Evolutionary conservation across 1,140 invertebrate species (phyloP).

Genomic region (Nasonia longicornis): DNA sequence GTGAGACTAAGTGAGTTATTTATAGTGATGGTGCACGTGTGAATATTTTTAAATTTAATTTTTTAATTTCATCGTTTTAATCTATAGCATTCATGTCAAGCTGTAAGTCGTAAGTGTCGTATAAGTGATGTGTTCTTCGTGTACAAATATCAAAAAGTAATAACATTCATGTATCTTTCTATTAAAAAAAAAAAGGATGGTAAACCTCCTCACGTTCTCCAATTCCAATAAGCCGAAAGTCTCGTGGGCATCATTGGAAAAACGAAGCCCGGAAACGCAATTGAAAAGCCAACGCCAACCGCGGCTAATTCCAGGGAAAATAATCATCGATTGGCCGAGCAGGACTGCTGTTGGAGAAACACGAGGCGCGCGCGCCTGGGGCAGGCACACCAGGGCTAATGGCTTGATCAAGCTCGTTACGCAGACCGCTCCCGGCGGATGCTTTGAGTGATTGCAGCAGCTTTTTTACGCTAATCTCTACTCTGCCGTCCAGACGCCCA

Average conservation of each 20-base stretch:
- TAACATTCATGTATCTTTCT: neutral
- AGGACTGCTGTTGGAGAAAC: neutral
- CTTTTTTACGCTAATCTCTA: neutral
- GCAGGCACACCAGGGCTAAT: neutral
- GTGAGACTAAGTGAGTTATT: neutral
- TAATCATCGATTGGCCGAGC: neutral
- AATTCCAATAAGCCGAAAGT: conserved; percentile 8
- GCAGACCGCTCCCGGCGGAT: neutral
- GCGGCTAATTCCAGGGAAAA: neutral
- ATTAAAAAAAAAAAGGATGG: neutral
- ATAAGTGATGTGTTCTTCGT: neutral
- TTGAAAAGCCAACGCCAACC: neutral
- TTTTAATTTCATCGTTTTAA: neutral
- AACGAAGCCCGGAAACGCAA: neutral
- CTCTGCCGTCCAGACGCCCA: neutral
- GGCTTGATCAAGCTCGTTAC: conserved; percentile 3
- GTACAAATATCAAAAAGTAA: neutral
- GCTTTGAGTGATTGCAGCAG: neutral
- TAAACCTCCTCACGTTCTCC: neutral
- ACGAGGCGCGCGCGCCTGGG: neutral
- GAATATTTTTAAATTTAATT: neutral
- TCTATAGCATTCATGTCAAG: neutral
- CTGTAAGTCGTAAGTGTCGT: neutral
- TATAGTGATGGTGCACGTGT: neutral
- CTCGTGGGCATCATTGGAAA: neutral